phyloP scores from a whole-genome alignment of 2,797 vertebrate species.

The Champsocephalus esox region DNA sequence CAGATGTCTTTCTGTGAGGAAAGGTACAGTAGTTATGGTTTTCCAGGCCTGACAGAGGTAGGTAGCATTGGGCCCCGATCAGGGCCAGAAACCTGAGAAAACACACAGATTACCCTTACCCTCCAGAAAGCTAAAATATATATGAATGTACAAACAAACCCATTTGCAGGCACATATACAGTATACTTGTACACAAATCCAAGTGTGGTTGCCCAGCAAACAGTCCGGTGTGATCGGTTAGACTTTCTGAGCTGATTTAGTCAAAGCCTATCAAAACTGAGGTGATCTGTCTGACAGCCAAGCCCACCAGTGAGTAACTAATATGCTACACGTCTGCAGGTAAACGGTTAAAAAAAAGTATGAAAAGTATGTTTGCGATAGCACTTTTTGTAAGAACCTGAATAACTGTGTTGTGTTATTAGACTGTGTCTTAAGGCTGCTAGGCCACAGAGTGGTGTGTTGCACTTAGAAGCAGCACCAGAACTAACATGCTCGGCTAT shows the following conservation, averaged over 20 bases:
- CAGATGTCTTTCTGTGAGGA: constrained; percentile 62
- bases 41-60: constrained; percentile 82
- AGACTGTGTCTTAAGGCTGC: constrained; percentile 44
- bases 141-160: constrained; percentile 43
- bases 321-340: constrained; percentile 49
- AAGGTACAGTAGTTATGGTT: constrained; percentile 74
- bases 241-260: constrained; percentile 26
- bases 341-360: constrained; percentile 20
- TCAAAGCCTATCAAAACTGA: constrained; percentile 49
- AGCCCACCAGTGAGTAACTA: constrained; percentile 23
- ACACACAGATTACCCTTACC: constrained; percentile 61
- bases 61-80: constrained; percentile 69
- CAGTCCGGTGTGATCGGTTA: constrained; percentile 24
- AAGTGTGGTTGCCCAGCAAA: constrained; percentile 33
- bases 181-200: constrained; percentile 25
- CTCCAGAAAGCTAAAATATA: constrained; percentile 66
- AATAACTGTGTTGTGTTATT: constrained; percentile 25
- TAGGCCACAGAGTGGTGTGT: constrained; percentile 42
- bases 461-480: constrained; percentile 61
- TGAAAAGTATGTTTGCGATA: constrained; percentile 46
- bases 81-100: constrained; percentile 81
- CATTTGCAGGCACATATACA: constrained; percentile 61
- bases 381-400: constrained; percentile 69
- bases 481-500: constrained; percentile 43
- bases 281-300: constrained; percentile 23